Evolutionary conservation across 2,888 invertebrate genomes (phyloP), one percentile per base, ranked within the genome.

Genomic region (Oxytorus armatus): DNA sequence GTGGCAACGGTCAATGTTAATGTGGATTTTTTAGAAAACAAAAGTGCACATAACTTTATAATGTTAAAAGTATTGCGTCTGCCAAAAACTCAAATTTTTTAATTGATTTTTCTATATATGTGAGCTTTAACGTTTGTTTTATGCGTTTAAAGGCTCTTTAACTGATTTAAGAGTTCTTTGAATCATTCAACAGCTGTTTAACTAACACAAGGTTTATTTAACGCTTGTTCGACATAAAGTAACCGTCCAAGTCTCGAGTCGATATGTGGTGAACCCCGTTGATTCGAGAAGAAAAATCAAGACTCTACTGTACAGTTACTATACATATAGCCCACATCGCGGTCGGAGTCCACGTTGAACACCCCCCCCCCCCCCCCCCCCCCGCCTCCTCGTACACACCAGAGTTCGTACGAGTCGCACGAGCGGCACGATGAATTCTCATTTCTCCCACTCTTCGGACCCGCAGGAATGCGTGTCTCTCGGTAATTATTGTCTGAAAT

Each of bases 401-500:
- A 36, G 36, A 36, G 53, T 55, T 57, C 57, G 77, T 68, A 51
- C 77, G 69, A 55, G 55, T 57, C 63, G 73, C 68, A 65, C 33
- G 63, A 77, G 63, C 74, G 74, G 74, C 66, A 77, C 81, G 69
- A 80, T 77, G 80, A 65, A 81, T 83, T 82, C 75, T 76, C 79
- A 76, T 63, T 75, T 66, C 61, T 23, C 68, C 55, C 73, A 55
- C 74, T 51, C 49, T 47, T 18, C 61, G 25, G 8, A n/a, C 65
- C 59, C 77, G 69, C 55, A 59, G 79, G 80, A 82, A 83, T 82
- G 81, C 70, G 49, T 44, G 79, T 79, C 39, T 66, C 69, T 55
- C 66, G 76, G 76, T 82, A 79, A 82, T 83, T 78, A 80, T 79
- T 80, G 78, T 82, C 79, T 78, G 69, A 82, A 69, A 47, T 59